A percentile compares a stretch with the other conserved stretches of the same genome.
Conservation (phyloP, 1,140 invertebrate species). For the Arctopsyche grandis region DNA sequence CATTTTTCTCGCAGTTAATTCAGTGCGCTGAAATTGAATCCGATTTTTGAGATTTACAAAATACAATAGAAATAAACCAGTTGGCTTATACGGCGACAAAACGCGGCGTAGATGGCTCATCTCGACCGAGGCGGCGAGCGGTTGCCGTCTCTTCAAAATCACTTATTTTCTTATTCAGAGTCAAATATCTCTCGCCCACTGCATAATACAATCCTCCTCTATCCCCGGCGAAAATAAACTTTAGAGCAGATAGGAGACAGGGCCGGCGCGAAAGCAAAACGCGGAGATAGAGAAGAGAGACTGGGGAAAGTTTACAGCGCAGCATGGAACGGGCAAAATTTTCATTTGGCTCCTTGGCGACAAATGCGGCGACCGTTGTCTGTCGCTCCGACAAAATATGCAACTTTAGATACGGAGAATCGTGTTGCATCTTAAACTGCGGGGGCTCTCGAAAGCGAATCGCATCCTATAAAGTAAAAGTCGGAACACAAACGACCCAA, state of each 20-base stretch:
- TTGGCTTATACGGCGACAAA: not conserved
- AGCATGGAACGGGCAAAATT: slow-evolving; percentile 23
- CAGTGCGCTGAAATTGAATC: slow-evolving; percentile 1
- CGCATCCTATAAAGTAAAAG: not conserved
- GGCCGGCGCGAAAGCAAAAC: not conserved
- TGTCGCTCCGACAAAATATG: slow-evolving; percentile 28
- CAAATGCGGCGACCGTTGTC: slow-evolving; percentile 26
- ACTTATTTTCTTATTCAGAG: slow-evolving; percentile 27
- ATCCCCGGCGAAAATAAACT: slow-evolving; percentile 14
- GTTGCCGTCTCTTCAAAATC: slow-evolving; percentile 25
- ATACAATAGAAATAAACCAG: slow-evolving; percentile 12
- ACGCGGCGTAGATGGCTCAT: slow-evolving; percentile 3
- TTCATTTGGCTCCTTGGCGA: slow-evolving; percentile 37
- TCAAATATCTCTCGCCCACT: slow-evolving; percentile 31
- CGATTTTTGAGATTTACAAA: slow-evolving; percentile 9
- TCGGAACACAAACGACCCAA: not conserved
- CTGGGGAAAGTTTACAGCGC: not conserved
- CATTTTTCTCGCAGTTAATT: too few species aligned
- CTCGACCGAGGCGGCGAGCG: not conserved
- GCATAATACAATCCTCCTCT: slow-evolving; percentile 32
- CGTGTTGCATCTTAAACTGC: slow-evolving; percentile 34
- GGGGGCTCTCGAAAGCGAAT: not conserved
- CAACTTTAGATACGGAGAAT: slow-evolving; percentile 22
- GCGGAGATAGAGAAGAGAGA: not conserved
- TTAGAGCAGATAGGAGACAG: not conserved